These are phyloP conservation scores for Premnoplex brunnescens DNA, from an alignment of 2,797 vertebrate genomes.

Conservation along the genomic window DNA sequence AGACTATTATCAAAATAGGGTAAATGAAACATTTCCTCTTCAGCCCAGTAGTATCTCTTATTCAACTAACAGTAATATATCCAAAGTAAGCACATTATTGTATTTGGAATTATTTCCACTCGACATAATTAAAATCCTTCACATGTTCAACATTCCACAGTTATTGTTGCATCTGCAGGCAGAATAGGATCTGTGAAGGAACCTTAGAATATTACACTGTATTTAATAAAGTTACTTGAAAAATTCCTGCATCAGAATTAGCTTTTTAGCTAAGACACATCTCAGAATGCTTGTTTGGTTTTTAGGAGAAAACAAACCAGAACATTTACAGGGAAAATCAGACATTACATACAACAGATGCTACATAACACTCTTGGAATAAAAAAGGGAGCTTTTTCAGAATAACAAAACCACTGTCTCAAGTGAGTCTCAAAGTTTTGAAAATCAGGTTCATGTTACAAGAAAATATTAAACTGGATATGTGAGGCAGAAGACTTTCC, in stretches of 20 bases:
- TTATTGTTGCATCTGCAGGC: neutral
- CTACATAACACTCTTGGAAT: neutral
- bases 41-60: neutral
- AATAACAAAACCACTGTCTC: neutral
- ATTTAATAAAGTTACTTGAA: neutral
- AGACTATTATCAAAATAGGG: neutral
- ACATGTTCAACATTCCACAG: neutral
- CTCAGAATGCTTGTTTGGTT: neutral
- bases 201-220: neutral
- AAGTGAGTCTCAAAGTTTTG: neutral
- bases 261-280: neutral
- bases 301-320: neutral
- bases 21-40: neutral
- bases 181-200: neutral
- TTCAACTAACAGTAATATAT: neutral
- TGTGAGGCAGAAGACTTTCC: neutral
- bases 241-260: neutral
- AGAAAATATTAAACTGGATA: neutral
- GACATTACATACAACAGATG: neutral
- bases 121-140: neutral
- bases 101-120: neutral
- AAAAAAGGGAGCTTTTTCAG: neutral
- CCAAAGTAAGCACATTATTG: neutral
- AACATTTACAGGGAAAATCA: neutral
- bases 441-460: neutral